Evolutionary conservation across 2,888 invertebrate genomes (phyloP).

Genomic region (Sarcophaga caerulescens): DNA sequence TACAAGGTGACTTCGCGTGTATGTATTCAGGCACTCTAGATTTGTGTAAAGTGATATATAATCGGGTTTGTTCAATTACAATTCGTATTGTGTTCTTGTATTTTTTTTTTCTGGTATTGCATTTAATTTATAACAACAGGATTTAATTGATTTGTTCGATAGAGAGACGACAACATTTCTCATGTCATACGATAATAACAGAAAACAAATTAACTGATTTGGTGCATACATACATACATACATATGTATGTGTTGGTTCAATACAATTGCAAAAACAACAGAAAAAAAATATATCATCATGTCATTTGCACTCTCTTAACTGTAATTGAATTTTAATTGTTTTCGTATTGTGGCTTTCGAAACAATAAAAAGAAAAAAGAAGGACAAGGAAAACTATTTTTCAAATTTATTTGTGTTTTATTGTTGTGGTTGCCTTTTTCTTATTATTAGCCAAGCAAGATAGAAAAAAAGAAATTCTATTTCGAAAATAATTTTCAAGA

Average conservation of each 20-base stretch:
- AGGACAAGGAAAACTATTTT: slow-evolving; percentile 23
- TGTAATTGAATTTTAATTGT: slow-evolving; percentile 56
- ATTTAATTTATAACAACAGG: background rate
- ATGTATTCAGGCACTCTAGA: too few relatives aligned
- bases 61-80: too few relatives aligned
- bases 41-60: too few relatives aligned
- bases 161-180: background rate
- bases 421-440: too few relatives aligned
- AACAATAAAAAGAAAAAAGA: background rate
- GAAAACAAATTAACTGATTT: background rate
- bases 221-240: background rate
- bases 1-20: too few relatives aligned
- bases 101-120: background rate
- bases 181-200: background rate
- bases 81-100: background rate
- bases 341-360: slow-evolving; percentile 26
- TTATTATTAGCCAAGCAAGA: too few relatives aligned
- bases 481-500: too few relatives aligned
- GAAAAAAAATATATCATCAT: background rate
- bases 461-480: too few relatives aligned
- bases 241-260: background rate
- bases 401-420: slow-evolving; percentile 5
- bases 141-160: background rate
- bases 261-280: background rate
- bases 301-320: slow-evolving; percentile 38